Evolutionary conservation across 2,113 vertebrate species (phyloP).

Genomic region (Gallinago paraguaiae): DNA sequence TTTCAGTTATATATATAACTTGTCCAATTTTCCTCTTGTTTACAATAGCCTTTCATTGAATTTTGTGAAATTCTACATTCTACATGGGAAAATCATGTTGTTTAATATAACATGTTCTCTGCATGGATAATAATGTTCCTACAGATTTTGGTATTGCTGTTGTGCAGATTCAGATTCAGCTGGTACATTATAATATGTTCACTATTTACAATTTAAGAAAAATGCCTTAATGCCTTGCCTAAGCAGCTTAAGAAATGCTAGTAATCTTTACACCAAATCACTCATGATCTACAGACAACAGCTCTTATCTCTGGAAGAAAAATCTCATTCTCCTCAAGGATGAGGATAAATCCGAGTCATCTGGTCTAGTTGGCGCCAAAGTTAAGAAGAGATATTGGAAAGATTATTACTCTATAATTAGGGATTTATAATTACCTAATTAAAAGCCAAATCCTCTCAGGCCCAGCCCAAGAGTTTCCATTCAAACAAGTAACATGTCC

Average conservation of each 20-base stretch:
- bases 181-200: neutral
- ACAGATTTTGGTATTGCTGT: neutral
- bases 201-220: neutral
- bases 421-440: conserved; percentile 86
- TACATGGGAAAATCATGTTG: neutral
- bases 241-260: conserved; percentile 23
- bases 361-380: conserved; percentile 65
- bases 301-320: conserved; percentile 47
- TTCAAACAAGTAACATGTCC: conserved; percentile 25
- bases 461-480: conserved; percentile 50
- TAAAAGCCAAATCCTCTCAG: conserved; percentile 78
- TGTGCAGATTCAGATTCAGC: neutral
- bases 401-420: conserved; percentile 82
- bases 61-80: neutral
- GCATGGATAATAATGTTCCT: neutral
- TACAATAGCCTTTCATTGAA: neutral
- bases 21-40: neutral
- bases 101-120: neutral
- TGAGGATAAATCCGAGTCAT: conserved; percentile 49
- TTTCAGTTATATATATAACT: neutral
- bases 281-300: conserved; percentile 18
- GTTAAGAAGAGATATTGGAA: conserved; percentile 73
- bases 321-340: conserved; percentile 57
- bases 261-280: conserved; percentile 33
- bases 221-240: neutral